Evolutionary conservation across 2,113 vertebrate genomes (phyloP), one percentile per base, ranked within the genome.

Genomic region (Paramisgurnus dabryanus): DNA sequence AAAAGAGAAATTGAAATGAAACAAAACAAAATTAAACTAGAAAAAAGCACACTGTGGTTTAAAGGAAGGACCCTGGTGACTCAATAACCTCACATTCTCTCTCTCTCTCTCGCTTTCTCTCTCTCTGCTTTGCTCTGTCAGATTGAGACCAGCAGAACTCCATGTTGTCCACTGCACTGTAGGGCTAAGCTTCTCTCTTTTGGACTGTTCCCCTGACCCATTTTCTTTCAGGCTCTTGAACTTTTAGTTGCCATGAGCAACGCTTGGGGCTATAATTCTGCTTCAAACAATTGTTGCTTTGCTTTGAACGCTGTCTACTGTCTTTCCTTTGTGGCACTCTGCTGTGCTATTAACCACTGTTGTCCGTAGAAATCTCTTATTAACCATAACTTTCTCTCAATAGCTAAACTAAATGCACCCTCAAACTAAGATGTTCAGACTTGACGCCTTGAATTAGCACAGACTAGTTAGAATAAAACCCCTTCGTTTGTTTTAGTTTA

Each of bases 181-280:
- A 85, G 80, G 87, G 75, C 83, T 83, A 84, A 89, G 80, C 65
- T 17, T 77, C 22, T 67, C 64, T 73, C 50, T 53, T 75, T 65
- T 73, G 71, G 66, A 80, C 50, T 67, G 60, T 84, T 80, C 81
- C 49, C 78, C 74, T 53, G 18, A 43, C 61, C 81, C 45, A 18
- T 87, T 72, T 82, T 84, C 83, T 84, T 70, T 77, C 79, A 81
- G 82, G 88, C 83, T 88, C 86, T 91, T 90, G 88, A 91, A 91
- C 89, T 86, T 88, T 89, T 87, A 80, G 57, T 57, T 86, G 87
- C 92, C 84, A 40, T 65, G 34, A 85, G 90, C 89, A 13, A 76
- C 17, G 89, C 91, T 90, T 34, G 45, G 57, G 85, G 92, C 87
- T 55, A 86, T 88, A 82, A 87, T 89, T 85, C 86, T 53, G 82